Evolutionary conservation across 1,140 invertebrate species (phyloP), one percentile per base, ranked within the genome.

Genomic region (Hyposmocoma kahamanoa): DNA sequence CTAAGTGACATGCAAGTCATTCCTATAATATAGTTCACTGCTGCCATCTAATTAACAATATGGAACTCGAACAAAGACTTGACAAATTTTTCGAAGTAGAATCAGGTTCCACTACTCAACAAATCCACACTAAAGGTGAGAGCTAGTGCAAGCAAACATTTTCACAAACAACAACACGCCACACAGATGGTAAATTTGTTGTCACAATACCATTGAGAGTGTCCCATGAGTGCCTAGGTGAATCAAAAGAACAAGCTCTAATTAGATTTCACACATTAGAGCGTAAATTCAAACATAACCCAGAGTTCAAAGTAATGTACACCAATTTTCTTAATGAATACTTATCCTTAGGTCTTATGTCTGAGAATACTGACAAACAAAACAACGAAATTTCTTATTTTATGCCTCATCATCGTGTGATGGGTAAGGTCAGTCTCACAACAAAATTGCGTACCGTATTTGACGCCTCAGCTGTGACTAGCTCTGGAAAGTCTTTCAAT

Each of bases 151-250:
- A 11, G 42, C 28, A 45, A 24, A 21, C 17, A 21, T 47, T 36
- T 36, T 6, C 1, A 8, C 11, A 19, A 22, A 22, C 18, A 36
- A 47, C 44, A 0, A 36, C n/a, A 3, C 36, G 47, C n/a, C 22
- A 34, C 18, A 13, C 17, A 22, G 18, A 39, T 41, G 48, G 48
- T 19, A 36, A 36, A 19, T 50, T 50, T 41, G 21, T n/a, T 15
- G 48, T 50, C 11, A 50, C 34, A 17, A 26, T 26, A 11, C 24
- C 24, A 6, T 26, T 26, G 11, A 5, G 24, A 6, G 36, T 42
- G 26, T 8, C 36, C 11, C 22, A 24, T 2, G 36, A 42, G 5
- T 18, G 17, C 1, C 32, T 49, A 8, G 38, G 38, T 19, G 22
- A 49, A 11, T 49, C 47, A 11, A 19, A 17, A 17, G 13, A 15